phyloP scores from a whole-genome alignment of 2,113 vertebrate species.

The Clinocottus analis region DNA sequence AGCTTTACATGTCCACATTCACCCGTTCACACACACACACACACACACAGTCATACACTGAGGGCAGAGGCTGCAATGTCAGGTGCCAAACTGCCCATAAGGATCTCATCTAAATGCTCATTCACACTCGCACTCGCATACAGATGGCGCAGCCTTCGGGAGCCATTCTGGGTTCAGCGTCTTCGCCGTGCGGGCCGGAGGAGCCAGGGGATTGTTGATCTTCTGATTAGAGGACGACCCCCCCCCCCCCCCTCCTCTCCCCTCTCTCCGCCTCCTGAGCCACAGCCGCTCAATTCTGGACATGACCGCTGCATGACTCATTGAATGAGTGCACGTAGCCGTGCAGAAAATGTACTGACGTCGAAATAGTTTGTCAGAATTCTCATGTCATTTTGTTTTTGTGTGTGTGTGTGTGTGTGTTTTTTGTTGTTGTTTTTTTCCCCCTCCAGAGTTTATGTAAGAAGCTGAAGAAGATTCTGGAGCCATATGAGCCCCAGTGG shows the following conservation, averaged over 20 bases:
- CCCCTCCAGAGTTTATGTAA: constrained; percentile 93
- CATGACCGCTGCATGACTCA: not conserved
- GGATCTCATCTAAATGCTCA: not conserved
- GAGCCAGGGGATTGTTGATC: not conserved
- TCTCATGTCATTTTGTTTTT: constrained; percentile 14
- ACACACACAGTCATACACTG: not conserved
- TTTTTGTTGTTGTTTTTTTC: constrained; percentile 19
- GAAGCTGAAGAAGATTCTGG: constrained; percentile 87
- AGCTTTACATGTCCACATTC: not conserved
- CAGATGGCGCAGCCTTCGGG: too few relatives aligned
- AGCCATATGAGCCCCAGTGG: constrained; percentile 94
- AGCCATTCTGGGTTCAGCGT: not conserved
- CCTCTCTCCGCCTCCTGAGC: not conserved
- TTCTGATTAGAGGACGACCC: not conserved
- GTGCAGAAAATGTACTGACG: not conserved
- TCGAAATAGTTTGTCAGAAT: not conserved
- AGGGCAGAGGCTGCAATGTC: not conserved
- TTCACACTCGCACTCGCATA: not conserved
- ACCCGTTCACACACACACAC: not conserved
- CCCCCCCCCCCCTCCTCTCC: too few relatives aligned
- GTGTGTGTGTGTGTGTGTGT: constrained; percentile 40
- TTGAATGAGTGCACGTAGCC: not conserved
- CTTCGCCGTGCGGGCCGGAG: not conserved
- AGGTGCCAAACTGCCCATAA: not conserved
- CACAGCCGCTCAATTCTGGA: not conserved